Conservation (phyloP, 2,888 invertebrate genomes). For the Macrophya alboannulata region DNA sequence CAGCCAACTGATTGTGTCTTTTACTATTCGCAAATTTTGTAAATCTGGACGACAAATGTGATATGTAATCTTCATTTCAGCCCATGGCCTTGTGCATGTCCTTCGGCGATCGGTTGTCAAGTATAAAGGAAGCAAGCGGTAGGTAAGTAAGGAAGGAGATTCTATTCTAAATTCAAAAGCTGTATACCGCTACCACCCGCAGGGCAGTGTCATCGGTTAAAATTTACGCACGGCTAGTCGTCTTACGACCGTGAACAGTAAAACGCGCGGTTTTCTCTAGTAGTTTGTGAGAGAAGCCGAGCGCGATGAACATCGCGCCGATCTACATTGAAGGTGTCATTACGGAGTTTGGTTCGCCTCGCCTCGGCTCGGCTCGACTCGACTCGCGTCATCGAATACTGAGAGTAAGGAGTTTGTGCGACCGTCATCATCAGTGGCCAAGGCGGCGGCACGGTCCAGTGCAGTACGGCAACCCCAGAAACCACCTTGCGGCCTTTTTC, state of each 20-base stretch:
- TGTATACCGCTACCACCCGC: conserved; percentile 39
- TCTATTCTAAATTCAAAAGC: background rate
- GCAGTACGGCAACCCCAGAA: conserved; percentile 34
- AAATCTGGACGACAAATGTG: background rate
- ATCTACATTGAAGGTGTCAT: conserved; percentile 77
- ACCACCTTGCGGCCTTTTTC: conserved; percentile 51
- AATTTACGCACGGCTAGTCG: conserved; percentile 77
- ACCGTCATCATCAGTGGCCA: conserved; percentile 32
- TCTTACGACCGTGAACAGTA: conserved; percentile 70
- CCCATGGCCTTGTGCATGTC: background rate
- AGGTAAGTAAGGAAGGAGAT: conserved; percentile 12
- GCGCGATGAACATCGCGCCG: conserved; percentile 73
- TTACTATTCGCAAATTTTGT: background rate
- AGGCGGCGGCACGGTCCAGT: background rate
- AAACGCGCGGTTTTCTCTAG: conserved; percentile 56
- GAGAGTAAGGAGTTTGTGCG: conserved; percentile 24
- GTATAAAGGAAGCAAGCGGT: background rate
- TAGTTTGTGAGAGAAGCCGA: conserved; percentile 67
- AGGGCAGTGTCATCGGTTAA: conserved; percentile 63
- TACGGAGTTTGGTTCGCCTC: conserved; percentile 64
- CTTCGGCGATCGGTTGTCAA: conserved; percentile 3
- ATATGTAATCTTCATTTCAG: background rate
- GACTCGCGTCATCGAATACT: conserved; percentile 45
- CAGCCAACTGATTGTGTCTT: background rate
- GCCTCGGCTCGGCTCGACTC: background rate